phyloP scores from a whole-genome alignment of 30 jellyfish, hydroid and myxozoan species.

The Sanderia malayensis region DNA sequence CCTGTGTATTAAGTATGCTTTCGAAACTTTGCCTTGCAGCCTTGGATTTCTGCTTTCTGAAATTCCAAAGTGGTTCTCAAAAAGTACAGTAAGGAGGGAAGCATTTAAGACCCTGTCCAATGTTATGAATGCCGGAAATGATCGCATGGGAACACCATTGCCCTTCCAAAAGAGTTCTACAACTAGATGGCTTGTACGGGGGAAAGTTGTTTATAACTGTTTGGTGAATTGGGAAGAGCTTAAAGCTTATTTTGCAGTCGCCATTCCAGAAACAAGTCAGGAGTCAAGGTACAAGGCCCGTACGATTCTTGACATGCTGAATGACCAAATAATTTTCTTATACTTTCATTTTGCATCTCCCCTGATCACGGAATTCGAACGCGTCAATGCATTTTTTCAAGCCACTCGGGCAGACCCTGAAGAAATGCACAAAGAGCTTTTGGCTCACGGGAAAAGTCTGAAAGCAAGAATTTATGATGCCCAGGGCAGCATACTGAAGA shows the following conservation, averaged over 20 bases:
- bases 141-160: conserved; percentile 6
- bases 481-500: conserved; percentile 22
- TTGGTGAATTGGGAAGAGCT: conserved; percentile 71
- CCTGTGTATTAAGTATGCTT: conserved; percentile 55
- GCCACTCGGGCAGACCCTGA: conserved; percentile 70
- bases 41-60: conserved; percentile 45
- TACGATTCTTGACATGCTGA: conserved; percentile 47
- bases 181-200: conserved; percentile 74
- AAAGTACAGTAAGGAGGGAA: conserved; percentile 56
- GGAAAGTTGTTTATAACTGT: conserved; percentile 54
- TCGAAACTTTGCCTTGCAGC: conserved; percentile 53
- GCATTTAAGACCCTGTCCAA: conserved; percentile 42
- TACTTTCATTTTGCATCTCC: conserved; percentile 60
- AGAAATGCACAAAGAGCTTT: conserved; percentile 31
- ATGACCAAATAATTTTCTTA: conserved; percentile 26
- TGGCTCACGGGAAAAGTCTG: conserved; percentile 28
- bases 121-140: conserved; percentile 31
- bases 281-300: conserved; percentile 56
- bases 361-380: conserved; percentile 47
- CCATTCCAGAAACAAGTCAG: conserved; percentile 25
- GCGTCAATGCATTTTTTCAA: conserved; percentile 62
- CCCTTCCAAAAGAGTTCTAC: conserved; percentile 53
- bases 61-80: conserved; percentile 61
- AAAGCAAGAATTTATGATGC: conserved; percentile 37
- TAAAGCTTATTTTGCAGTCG: conserved; percentile 60